phyloP scores from a whole-genome alignment of 2,797 vertebrate species.

The Acanthurus leucopareius region DNA sequence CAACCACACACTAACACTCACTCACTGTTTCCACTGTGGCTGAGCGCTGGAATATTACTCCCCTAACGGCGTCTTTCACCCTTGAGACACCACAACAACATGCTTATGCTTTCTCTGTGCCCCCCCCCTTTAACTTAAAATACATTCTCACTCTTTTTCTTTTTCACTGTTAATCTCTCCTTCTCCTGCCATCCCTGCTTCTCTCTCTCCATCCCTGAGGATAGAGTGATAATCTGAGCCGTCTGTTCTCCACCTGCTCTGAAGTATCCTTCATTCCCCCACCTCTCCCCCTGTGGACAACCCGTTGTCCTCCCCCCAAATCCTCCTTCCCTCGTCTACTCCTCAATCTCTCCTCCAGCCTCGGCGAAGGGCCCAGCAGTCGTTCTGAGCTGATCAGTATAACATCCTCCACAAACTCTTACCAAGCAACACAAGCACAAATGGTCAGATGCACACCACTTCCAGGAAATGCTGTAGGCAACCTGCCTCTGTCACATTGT shows the following conservation, averaged over 20 bases:
- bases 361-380: slow-evolving; percentile 53
- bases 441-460: slow-evolving; percentile 55
- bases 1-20: slow-evolving; percentile 62
- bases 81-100: slow-evolving; percentile 76
- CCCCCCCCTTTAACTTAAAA: slow-evolving; percentile 30
- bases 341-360: slow-evolving; percentile 47
- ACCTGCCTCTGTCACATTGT: slow-evolving; percentile 56
- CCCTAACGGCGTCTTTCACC: slow-evolving; percentile 63
- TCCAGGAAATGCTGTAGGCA: slow-evolving; percentile 55
- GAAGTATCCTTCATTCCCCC: slow-evolving; percentile 66
- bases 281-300: slow-evolving; percentile 57
- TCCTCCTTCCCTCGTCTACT: slow-evolving; percentile 31
- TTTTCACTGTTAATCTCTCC: slow-evolving; percentile 63
- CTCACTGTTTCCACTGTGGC: slow-evolving; percentile 75
- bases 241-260: slow-evolving; percentile 85
- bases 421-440: slow-evolving; percentile 65
- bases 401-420: slow-evolving; percentile 67
- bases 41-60: slow-evolving; percentile 71
- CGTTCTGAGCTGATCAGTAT: slow-evolving; percentile 60
- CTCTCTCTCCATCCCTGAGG: slow-evolving; percentile 75
- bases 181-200: slow-evolving; percentile 36
- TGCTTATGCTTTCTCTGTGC: slow-evolving; percentile 77
- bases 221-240: slow-evolving; percentile 81
- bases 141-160: slow-evolving; percentile 57
- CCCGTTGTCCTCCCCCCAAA: slow-evolving; percentile 34